Percentiles rank a stretch among this genome's conserved stretches.
Evolutionary conservation across 2,888 invertebrate genomes (phyloP).

Genomic region (Pollenia angustigena): DNA sequence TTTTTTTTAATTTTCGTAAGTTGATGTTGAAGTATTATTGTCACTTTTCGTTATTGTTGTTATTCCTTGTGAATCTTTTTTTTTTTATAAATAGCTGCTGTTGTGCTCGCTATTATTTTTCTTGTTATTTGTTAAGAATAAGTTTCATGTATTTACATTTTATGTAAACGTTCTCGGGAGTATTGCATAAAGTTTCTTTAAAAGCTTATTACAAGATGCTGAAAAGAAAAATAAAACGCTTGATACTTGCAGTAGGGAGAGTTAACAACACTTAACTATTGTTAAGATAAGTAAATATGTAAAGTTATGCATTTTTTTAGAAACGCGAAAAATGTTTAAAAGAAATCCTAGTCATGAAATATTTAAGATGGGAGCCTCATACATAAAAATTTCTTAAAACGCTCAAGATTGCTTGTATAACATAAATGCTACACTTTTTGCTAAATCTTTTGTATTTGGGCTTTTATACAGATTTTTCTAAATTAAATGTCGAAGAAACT

Average conservation of each 20-base stretch:
- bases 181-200: conserved; percentile 6
- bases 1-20: not conserved
- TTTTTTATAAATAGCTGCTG: not conserved
- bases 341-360: no score
- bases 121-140: conserved; percentile 6
- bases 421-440: no score
- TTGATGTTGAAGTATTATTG: conserved; percentile 42
- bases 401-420: no score
- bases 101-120: not conserved
- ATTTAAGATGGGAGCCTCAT: no score
- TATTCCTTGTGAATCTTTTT: not conserved
- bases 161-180: conserved; percentile 24
- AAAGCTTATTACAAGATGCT: conserved; percentile 4
- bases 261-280: conserved; percentile 2
- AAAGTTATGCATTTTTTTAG: not conserved
- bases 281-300: conserved; percentile 8
- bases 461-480: no score
- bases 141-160: conserved; percentile 12
- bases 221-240: not conserved
- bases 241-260: not conserved
- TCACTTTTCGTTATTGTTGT: conserved; percentile 45
- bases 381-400: no score
- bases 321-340: no score
- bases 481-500: no score
- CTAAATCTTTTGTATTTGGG: no score